Evolutionary conservation across 1,140 invertebrate genomes (phyloP).

Genomic region (Plectrocnemia conspersa): DNA sequence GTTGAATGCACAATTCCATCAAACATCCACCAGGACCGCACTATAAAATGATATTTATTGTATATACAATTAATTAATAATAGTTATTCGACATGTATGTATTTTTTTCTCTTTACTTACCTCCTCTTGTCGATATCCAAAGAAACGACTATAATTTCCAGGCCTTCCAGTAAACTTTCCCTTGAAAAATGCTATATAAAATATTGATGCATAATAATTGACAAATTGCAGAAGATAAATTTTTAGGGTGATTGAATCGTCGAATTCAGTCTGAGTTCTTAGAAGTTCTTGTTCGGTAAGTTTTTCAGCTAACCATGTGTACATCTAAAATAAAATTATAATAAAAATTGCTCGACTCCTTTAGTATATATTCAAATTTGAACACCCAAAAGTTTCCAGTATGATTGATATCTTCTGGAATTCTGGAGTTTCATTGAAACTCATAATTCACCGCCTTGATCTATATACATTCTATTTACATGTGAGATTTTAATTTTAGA

Average conservation of each 20-base stretch:
- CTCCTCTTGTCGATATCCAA: conserved; percentile 79
- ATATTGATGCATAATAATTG: conserved; percentile 97
- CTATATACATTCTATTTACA: too few relatives aligned
- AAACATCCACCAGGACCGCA: conserved; percentile 85
- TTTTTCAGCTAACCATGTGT: conserved; percentile 83
- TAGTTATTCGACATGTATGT: neutral
- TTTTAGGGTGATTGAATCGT: conserved; percentile 93
- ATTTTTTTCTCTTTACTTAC: conserved; percentile 44
- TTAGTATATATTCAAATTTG: too few relatives aligned
- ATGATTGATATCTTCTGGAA: too few relatives aligned
- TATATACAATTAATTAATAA: neutral
- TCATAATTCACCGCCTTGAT: too few relatives aligned
- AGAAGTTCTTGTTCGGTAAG: conserved; percentile 92
- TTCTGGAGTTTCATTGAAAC: too few relatives aligned
- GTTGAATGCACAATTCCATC: conserved; percentile 86
- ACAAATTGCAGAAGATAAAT: conserved; percentile 97
- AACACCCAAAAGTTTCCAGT: too few relatives aligned
- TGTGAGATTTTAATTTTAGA: too few relatives aligned
- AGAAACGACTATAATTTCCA: conserved; percentile 69
- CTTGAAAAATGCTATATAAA: conserved; percentile 98
- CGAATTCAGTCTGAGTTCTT: conserved; percentile 95
- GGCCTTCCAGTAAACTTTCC: conserved; percentile 88
- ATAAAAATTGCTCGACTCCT: too few relatives aligned
- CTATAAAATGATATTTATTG: conserved; percentile 41
- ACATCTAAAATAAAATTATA: conserved; percentile 64